Evolutionary conservation across 1,140 invertebrate genomes (phyloP), one percentile per base, ranked within the genome.

Genomic region (Pogonomyrmex californicus): DNA sequence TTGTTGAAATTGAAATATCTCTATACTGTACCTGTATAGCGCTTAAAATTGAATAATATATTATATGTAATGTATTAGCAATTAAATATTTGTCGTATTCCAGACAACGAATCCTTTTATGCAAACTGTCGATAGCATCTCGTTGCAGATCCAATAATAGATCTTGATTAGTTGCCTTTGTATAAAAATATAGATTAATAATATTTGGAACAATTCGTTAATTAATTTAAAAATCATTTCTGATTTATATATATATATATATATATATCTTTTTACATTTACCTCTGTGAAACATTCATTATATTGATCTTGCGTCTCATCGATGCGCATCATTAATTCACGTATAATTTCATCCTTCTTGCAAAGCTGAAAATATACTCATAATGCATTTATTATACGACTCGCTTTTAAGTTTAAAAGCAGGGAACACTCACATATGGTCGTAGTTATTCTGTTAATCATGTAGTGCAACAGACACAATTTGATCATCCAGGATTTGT

Each of bases 201-300:
- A 58, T 60, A 78, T 66, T 81, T 65, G 81, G 38, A 88, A 33
- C 9, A 30, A 41, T 58, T 54, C 51, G 54, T 71, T 14, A 41
- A 36, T 17, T 51, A 87, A 63, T 33, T 14, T 14, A 83, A 5
- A 86, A 41, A 75, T 47, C 75, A 60, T 66, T 85, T 58, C 38
- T 66, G 1, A 44, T 49, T 76, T 1, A 51, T 60, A 78, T 56
- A 73, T 86, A 81, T 17, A 73, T 58, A 58, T 58, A 23, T 23
- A 23, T 23, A 23, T 23, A 60, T 85, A n/a, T n/a, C n/a, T 51
- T 71, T n/a, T 49, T 23, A 23, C 0, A 77, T 87, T 88, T 78
- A 94, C 94, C 92, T 95, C 93, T n/a, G 91, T 86, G 63, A 92
- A 95, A 86, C 94, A 95, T 70, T 95, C 92, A 79, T 88, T 93